These are phyloP conservation scores for Pyrocoelia pectoralis DNA, from an alignment of 2,888 invertebrate genomes.

Conservation along the genomic window DNA sequence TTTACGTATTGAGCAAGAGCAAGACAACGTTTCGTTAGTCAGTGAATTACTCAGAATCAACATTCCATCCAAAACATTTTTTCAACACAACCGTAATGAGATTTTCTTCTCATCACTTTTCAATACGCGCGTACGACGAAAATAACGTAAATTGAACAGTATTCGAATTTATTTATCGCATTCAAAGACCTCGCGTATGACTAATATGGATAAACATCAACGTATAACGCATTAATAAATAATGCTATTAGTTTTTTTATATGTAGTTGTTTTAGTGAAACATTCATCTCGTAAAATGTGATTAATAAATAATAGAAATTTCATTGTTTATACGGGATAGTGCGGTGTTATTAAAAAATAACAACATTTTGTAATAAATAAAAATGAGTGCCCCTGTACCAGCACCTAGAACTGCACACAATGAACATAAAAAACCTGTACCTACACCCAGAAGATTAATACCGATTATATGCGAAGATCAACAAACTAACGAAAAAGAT, in stretches of 20 bases:
- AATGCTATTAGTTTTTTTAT: no score
- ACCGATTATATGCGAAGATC: conserved; percentile 42
- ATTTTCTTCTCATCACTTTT: background rate
- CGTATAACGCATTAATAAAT: conserved; percentile 14
- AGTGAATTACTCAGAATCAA: background rate
- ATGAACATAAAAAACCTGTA: conserved; percentile 61
- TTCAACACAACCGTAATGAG: background rate
- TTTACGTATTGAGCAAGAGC: no score
- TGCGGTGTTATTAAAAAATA: background rate
- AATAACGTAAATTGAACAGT: background rate
- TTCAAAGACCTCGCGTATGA: conserved; percentile 30
- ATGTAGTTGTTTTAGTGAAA: no score
- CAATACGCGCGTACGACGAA: background rate
- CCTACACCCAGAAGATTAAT: conserved; percentile 65
- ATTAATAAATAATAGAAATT: no score
- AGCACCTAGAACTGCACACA: conserved; percentile 47
- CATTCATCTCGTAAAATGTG: no score
- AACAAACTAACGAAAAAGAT: conserved; percentile 17
- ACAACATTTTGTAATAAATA: background rate
- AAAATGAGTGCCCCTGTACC: conserved; percentile 50
- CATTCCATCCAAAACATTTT: background rate
- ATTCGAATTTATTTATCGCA: background rate
- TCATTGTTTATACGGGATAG: no score
- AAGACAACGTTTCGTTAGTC: no score
- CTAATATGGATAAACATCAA: conserved; percentile 31